phyloP scores from a whole-genome alignment of 2,888 invertebrate genomes.

The Limnephilus auricula region DNA sequence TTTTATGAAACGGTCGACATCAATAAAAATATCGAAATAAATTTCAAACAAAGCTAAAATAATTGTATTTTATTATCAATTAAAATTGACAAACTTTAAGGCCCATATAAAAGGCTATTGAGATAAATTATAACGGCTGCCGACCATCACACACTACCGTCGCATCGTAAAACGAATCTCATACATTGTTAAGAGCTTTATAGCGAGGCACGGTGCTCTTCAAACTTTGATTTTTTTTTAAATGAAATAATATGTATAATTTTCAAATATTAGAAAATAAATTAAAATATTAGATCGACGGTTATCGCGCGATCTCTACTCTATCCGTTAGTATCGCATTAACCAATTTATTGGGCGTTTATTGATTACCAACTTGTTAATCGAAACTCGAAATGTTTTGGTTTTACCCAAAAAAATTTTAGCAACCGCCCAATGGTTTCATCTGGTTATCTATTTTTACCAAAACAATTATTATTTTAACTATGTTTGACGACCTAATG shows the following conservation, averaged over 20 bases:
- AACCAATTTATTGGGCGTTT: too few species aligned
- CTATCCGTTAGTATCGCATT: too few species aligned
- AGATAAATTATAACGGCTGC: slow-evolving; percentile 41
- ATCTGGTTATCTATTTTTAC: too few species aligned
- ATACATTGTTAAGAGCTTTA: slow-evolving; percentile 28
- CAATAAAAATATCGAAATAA: slow-evolving; percentile 4
- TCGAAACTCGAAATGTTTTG: too few species aligned
- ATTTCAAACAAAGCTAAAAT: not conserved
- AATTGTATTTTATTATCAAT: slow-evolving; percentile 41
- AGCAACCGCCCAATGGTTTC: too few species aligned
- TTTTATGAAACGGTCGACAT: not conserved
- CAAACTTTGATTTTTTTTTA: not conserved
- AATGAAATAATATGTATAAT: not conserved
- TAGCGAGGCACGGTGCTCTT: not conserved
- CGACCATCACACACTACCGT: not conserved
- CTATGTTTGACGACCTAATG: too few species aligned
- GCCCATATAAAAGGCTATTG: slow-evolving; percentile 45
- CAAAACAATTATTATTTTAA: too few species aligned
- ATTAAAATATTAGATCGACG: too few species aligned
- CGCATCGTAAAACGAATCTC: slow-evolving; percentile 48
- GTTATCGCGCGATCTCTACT: too few species aligned
- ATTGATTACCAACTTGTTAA: too few species aligned
- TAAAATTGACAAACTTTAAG: slow-evolving; percentile 53
- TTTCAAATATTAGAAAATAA: too few species aligned
- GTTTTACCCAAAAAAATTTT: too few species aligned